Percentiles rank a stretch among this genome's conserved stretches.
These are phyloP conservation scores for Hylomyscus alleni DNA, from an alignment of 2,797 vertebrate species.

Conservation along the genomic window DNA sequence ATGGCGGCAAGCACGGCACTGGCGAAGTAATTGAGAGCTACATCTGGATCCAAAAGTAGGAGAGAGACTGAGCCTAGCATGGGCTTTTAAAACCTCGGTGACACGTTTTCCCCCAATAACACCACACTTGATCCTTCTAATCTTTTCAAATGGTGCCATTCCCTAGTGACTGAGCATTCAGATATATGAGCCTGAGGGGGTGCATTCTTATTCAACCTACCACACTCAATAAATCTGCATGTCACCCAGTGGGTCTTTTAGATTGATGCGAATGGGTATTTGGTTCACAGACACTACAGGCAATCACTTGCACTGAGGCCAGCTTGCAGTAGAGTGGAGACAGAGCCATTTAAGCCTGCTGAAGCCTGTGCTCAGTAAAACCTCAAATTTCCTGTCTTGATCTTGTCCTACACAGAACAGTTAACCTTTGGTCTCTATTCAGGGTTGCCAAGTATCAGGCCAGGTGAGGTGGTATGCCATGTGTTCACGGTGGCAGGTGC, in stretches of 20 bases:
- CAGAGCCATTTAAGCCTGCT: neutral
- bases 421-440: neutral
- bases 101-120: neutral
- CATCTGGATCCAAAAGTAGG: neutral
- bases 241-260: neutral
- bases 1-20: neutral
- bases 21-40: neutral
- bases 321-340: neutral
- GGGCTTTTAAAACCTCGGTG: neutral
- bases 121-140: neutral
- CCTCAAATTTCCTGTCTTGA: neutral
- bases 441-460: slow-evolving; percentile 53
- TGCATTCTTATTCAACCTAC: neutral
- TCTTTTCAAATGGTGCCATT: neutral
- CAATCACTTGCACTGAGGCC: neutral
- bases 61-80: neutral
- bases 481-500: neutral
- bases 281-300: neutral
- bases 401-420: neutral
- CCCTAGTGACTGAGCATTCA: neutral
- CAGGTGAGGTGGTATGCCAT: neutral
- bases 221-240: neutral
- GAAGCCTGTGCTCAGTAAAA: neutral
- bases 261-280: neutral
- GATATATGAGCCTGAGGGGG: neutral